phyloP scores from a whole-genome alignment of 2,113 vertebrate species.

The Ictalurus furcatus region DNA sequence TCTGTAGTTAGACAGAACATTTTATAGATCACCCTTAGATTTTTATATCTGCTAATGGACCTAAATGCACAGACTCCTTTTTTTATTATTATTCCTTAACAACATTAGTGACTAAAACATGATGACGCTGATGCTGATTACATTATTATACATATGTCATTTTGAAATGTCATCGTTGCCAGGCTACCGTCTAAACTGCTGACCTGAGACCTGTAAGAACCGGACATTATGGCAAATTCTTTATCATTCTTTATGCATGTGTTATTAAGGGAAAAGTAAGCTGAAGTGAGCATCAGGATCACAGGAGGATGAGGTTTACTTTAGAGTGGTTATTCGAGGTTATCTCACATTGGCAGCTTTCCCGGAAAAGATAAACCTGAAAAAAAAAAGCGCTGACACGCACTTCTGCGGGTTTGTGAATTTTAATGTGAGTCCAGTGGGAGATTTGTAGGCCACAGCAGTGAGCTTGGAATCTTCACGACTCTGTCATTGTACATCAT shows the following conservation, averaged over 20 bases:
- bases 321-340: background rate
- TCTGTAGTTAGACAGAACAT: background rate
- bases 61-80: background rate
- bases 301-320: background rate
- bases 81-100: too few relatives aligned
- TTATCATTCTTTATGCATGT: background rate
- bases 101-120: background rate
- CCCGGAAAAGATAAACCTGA: slow-evolving; percentile 14
- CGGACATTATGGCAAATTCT: background rate
- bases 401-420: background rate
- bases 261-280: background rate
- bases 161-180: background rate
- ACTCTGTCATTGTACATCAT: background rate
- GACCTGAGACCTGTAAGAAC: background rate
- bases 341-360: slow-evolving; percentile 1
- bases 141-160: too few relatives aligned
- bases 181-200: background rate
- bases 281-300: background rate
- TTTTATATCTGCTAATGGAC: background rate
- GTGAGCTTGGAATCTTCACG: background rate
- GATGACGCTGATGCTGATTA: background rate
- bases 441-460: background rate
- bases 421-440: slow-evolving; percentile 9
- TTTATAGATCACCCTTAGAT: background rate
- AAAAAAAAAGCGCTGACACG: background rate